phyloP scores from a whole-genome alignment of 2,888 invertebrate species.

The Sinelater perroti region DNA sequence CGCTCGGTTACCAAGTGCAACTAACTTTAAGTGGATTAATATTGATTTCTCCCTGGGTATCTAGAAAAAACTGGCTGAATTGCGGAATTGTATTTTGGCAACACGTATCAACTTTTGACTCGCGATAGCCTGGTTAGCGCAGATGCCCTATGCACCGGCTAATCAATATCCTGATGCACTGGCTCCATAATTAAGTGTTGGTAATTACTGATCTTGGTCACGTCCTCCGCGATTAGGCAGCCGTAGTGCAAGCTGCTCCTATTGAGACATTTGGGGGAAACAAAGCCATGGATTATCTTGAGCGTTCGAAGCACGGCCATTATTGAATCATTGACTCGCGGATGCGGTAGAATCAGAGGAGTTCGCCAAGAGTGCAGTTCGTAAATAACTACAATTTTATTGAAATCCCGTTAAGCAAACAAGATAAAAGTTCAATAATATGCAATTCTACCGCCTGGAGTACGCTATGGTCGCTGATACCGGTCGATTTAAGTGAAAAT shows the following conservation, averaged over 20 bases:
- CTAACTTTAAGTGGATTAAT: background rate
- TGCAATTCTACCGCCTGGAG: too few species aligned
- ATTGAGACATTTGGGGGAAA: background rate
- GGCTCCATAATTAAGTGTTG: conserved; percentile 2
- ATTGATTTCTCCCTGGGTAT: too few species aligned
- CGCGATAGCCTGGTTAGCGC: conserved; percentile 4
- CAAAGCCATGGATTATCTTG: too few species aligned
- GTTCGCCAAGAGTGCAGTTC: too few species aligned
- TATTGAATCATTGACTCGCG: too few species aligned
- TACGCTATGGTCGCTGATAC: too few species aligned
- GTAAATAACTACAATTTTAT: too few species aligned
- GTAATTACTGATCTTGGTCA: conserved; percentile 17
- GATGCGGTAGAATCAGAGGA: too few species aligned
- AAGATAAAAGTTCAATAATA: conserved; percentile 12
- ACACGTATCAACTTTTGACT: conserved; percentile 6
- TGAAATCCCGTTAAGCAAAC: background rate
- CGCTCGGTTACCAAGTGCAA: background rate
- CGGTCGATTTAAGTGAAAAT: too few species aligned
- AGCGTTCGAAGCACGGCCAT: too few species aligned
- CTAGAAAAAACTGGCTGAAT: too few species aligned
- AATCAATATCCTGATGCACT: conserved; percentile 5
- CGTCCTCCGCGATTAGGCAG: background rate
- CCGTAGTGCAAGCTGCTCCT: too few species aligned
- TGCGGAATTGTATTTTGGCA: conserved; percentile 4
- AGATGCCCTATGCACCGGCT: conserved; percentile 12